phyloP scores from a whole-genome alignment of 2,888 invertebrate genomes.

The Seladonia tumulorum region DNA sequence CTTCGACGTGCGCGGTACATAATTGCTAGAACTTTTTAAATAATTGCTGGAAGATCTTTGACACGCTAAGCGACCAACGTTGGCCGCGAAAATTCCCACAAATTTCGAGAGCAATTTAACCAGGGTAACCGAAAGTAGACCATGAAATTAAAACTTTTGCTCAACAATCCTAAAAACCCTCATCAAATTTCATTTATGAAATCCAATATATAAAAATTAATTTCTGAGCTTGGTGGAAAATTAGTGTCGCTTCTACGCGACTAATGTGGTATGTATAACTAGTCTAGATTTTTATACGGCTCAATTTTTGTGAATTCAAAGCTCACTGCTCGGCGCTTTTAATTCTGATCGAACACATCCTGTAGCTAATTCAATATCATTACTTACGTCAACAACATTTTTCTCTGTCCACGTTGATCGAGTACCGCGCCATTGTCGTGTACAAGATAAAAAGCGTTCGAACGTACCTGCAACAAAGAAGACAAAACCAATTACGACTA shows the following conservation, averaged over 20 bases:
- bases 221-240: too few relatives aligned
- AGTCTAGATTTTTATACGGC: too few relatives aligned
- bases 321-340: too few relatives aligned
- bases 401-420: not conserved
- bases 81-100: not conserved
- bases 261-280: too few relatives aligned
- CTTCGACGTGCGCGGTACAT: not conserved
- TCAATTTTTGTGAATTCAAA: too few relatives aligned
- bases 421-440: not conserved
- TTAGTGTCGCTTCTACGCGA: too few relatives aligned
- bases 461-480: slow-evolving; percentile 9
- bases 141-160: too few relatives aligned
- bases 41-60: not conserved
- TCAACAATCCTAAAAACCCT: too few relatives aligned
- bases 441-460: not conserved
- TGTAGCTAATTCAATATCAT: not conserved
- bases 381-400: not conserved
- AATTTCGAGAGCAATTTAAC: too few relatives aligned
- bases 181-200: too few relatives aligned
- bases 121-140: too few relatives aligned
- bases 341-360: not conserved
- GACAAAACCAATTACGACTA: not conserved
- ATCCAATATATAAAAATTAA: too few relatives aligned
- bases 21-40: not conserved
- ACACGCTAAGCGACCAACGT: not conserved